Conservation (phyloP, 2,113 vertebrate species). For the Channa argus region DNA sequence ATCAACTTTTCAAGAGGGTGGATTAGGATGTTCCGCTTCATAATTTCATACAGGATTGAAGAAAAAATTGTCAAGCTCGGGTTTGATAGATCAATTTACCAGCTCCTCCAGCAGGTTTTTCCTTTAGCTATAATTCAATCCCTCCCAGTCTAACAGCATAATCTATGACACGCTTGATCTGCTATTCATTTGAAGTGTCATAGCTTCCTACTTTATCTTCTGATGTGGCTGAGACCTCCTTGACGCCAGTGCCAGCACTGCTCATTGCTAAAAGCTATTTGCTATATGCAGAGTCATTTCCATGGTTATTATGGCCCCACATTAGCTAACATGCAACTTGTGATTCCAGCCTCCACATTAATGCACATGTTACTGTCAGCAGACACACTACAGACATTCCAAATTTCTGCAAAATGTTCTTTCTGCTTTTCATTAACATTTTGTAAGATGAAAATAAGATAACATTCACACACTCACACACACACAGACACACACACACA, state of each 20-base stretch:
- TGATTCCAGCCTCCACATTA: slow-evolving; percentile 45
- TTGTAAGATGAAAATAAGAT: no score
- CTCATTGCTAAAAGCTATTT: slow-evolving; percentile 66
- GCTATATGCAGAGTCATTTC: slow-evolving; percentile 64
- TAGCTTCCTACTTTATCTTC: slow-evolving; percentile 73
- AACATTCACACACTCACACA: slow-evolving; percentile 11
- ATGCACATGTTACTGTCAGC: slow-evolving; percentile 49
- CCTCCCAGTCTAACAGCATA: slow-evolving; percentile 74
- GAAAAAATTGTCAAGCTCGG: slow-evolving; percentile 71
- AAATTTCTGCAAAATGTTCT: slow-evolving; percentile 19
- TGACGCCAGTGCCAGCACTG: slow-evolving; percentile 24
- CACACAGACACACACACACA: slow-evolving; percentile 23
- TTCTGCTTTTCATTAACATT: not conserved
- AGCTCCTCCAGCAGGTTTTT: slow-evolving; percentile 68
- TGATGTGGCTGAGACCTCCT: slow-evolving; percentile 60
- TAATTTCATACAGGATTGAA: slow-evolving; percentile 73
- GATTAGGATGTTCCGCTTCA: slow-evolving; percentile 78
- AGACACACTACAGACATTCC: not conserved
- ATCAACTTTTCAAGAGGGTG: slow-evolving; percentile 63
- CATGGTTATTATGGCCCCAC: slow-evolving; percentile 58
- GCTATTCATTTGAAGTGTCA: slow-evolving; percentile 81
- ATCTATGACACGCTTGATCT: slow-evolving; percentile 80
- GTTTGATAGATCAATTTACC: slow-evolving; percentile 84
- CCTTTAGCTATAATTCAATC: slow-evolving; percentile 72
- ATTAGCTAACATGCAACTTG: slow-evolving; percentile 41